phyloP scores from a whole-genome alignment of 2,113 vertebrate species.

The Peucedramus taeniatus region DNA sequence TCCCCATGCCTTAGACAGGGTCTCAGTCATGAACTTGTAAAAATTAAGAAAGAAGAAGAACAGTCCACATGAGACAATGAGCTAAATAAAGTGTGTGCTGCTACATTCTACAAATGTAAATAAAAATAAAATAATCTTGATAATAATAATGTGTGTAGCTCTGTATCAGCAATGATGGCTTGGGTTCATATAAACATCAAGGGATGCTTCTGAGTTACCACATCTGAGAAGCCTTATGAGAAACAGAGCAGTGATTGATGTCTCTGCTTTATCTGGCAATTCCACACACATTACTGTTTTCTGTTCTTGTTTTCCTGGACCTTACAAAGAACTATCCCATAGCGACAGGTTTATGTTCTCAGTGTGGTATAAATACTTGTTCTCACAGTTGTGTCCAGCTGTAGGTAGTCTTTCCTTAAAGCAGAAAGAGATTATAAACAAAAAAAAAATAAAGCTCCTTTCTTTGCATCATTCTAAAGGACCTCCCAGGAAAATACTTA shows the following conservation, averaged over 20 bases:
- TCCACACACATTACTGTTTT: neutral
- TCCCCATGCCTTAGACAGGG: neutral
- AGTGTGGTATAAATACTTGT: neutral
- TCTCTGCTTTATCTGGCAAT: neutral
- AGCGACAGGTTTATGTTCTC: neutral
- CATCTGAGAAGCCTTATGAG: neutral
- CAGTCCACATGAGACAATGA: neutral
- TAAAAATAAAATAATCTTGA: neutral
- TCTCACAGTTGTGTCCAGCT: neutral
- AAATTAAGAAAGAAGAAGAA: neutral
- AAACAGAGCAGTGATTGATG: neutral
- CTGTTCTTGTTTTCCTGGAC: neutral
- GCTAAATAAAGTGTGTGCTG: neutral
- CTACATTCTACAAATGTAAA: neutral
- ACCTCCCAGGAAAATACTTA: neutral
- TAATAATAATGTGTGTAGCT: neutral
- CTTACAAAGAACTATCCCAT: neutral
- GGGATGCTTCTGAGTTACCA: neutral
- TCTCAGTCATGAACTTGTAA: neutral
- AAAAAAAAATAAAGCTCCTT: neutral
- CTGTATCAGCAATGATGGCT: neutral
- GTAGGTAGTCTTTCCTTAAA: neutral
- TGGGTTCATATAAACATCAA: neutral
- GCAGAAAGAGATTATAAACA: neutral
- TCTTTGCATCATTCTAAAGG: neutral